These are phyloP conservation scores for Drepanosiphum platanoidis DNA, from an alignment of 2,888 invertebrate species.

Conservation along the genomic window DNA sequence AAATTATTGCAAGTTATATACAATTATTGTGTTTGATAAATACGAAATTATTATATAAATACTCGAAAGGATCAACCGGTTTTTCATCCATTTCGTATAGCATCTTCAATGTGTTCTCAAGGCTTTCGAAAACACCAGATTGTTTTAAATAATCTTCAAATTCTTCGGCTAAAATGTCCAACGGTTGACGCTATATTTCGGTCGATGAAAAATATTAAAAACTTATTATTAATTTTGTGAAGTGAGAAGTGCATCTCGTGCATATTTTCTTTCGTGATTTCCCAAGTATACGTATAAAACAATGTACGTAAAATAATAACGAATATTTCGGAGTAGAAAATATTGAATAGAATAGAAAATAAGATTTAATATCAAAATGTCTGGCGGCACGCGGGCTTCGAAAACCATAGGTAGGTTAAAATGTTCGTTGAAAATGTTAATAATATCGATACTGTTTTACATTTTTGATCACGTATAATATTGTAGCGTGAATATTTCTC, in stretches of 20 bases:
- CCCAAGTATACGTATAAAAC: too few relatives aligned
- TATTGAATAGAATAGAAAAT: background rate
- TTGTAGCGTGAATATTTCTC: background rate
- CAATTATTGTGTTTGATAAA: too few relatives aligned
- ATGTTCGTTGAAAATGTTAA: background rate
- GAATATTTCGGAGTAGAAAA: background rate
- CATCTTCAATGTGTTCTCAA: background rate
- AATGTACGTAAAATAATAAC: too few relatives aligned
- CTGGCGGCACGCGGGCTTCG: too few relatives aligned
- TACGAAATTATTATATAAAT: background rate
- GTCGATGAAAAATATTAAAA: background rate
- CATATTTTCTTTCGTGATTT: too few relatives aligned
- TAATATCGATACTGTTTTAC: background rate
- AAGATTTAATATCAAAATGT: background rate
- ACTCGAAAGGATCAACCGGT: conserved; percentile 38
- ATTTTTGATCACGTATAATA: background rate
- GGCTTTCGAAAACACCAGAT: background rate
- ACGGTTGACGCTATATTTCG: background rate
- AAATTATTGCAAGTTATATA: background rate
- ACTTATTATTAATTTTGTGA: background rate
- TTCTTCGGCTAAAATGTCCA: background rate
- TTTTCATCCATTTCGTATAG: conserved; percentile 21
- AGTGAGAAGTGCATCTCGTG: background rate
- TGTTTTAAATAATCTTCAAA: conserved; percentile 11
- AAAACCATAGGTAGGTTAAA: background rate